These are phyloP conservation scores for Drosophila punjabiensis DNA, from an alignment of 1,140 invertebrate species.

Conservation along the genomic window DNA sequence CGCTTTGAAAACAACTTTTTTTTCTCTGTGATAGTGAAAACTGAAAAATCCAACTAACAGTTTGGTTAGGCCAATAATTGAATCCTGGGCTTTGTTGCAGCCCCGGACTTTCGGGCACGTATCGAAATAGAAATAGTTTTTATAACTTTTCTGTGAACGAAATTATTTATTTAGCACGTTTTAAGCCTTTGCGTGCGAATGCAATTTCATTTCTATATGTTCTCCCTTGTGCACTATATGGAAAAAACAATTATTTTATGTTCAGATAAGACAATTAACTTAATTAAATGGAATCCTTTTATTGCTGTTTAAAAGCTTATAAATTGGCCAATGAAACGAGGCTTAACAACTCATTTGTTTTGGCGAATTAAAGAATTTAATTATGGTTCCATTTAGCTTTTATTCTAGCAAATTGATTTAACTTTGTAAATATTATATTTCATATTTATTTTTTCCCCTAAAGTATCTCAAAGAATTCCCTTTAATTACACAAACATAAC, in stretches of 20 bases:
- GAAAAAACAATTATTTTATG: not conserved
- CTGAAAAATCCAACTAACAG: not conserved
- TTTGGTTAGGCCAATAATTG: slow-evolving; percentile 17
- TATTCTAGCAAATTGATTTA: not conserved
- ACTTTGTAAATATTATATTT: not conserved
- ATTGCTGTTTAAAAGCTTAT: not conserved
- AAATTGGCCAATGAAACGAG: not conserved
- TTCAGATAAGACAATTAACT: not conserved
- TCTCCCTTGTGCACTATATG: too few relatives aligned
- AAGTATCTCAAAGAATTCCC: not conserved
- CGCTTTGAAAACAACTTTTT: not conserved
- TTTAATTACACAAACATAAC: not conserved
- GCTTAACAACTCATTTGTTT: not conserved
- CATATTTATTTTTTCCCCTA: not conserved
- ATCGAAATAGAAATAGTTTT: slow-evolving; percentile 13
- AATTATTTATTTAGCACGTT: slow-evolving; percentile 27
- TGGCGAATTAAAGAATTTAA: not conserved
- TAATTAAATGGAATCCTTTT: slow-evolving; percentile 1
- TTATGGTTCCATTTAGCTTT: not conserved
- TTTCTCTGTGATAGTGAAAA: slow-evolving; percentile 3
- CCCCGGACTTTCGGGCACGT: slow-evolving; percentile 25
- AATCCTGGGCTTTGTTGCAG: slow-evolving; percentile 1
- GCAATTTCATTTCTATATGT: not conserved
- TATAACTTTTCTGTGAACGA: slow-evolving; percentile 11
- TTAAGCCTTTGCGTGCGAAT: not conserved